phyloP scores from a whole-genome alignment of 2,797 vertebrate species.

The Enteromius argenteus region DNA sequence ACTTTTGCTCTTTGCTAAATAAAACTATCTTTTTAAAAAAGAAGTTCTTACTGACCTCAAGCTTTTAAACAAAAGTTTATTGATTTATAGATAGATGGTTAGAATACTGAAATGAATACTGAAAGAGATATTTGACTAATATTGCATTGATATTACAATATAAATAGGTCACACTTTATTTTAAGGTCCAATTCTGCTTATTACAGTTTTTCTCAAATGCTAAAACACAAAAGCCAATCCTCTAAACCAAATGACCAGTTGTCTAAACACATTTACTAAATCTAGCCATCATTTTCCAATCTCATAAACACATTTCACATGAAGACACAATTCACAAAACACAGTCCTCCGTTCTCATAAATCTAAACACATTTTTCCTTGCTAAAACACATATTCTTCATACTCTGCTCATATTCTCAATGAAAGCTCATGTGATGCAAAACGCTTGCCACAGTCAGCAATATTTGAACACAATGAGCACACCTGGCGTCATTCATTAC shows the following conservation, averaged over 20 bases:
- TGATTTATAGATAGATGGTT: no score
- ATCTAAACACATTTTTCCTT: constrained; percentile 30
- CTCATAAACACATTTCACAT: constrained; percentile 46
- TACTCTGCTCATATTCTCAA: constrained; percentile 12
- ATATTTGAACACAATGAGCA: constrained; percentile 47
- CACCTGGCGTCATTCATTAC: constrained; percentile 20
- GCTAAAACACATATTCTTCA: constrained; percentile 12
- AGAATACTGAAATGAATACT: no score
- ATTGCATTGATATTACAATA: no score
- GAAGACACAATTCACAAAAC: constrained; percentile 46
- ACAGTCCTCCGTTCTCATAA: constrained; percentile 45
- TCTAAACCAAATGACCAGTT: constrained; percentile 40
- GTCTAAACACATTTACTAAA: constrained; percentile 51
- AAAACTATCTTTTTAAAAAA: no score
- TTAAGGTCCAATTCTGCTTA: no score
- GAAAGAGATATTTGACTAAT: no score
- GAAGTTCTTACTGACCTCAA: no score
- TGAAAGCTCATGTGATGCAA: constrained; percentile 48
- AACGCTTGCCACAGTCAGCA: constrained; percentile 41
- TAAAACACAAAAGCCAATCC: constrained; percentile 39
- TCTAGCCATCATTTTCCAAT: constrained; percentile 40
- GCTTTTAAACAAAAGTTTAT: no score
- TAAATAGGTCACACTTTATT: no score
- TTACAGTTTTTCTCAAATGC: constrained; percentile 3
- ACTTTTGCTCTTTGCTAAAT: no score